Evolutionary conservation across 2,113 vertebrate species (phyloP).

Genomic region (Eulemur rufifrons): DNA sequence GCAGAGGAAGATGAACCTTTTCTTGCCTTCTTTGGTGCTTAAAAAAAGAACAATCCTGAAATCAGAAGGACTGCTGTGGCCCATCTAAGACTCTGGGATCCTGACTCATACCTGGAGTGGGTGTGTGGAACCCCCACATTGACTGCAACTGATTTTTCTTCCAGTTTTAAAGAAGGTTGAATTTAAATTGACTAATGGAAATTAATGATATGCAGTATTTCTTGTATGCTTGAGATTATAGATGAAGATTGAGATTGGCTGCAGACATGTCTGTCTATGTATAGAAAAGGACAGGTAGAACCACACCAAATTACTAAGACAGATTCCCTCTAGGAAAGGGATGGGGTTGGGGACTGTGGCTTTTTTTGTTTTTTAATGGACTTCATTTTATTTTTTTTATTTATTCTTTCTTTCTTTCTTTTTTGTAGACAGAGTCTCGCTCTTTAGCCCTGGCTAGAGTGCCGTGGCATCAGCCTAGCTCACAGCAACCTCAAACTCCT

Average conservation of each 20-base stretch:
- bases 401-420: too few species aligned
- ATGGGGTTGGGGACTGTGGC: neutral
- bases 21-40: too few species aligned
- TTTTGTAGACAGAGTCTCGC: too few species aligned
- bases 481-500: too few species aligned
- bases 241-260: neutral
- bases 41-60: too few species aligned
- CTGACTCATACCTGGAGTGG: neutral
- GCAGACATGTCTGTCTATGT: neutral
- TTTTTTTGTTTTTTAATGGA: neutral
- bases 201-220: neutral
- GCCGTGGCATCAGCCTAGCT: too few species aligned
- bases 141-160: neutral
- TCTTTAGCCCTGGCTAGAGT: too few species aligned
- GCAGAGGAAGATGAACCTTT: too few species aligned
- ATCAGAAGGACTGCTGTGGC: too few species aligned
- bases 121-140: fast-evolving
- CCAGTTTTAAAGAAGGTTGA: neutral
- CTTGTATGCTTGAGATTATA: neutral
- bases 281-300: neutral
- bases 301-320: neutral
- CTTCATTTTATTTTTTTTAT: neutral
- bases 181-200: neutral
- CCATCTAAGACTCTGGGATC: neutral
- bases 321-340: neutral